phyloP scores from a whole-genome alignment of 2,113 vertebrate genomes.

The Calonectris borealis region DNA sequence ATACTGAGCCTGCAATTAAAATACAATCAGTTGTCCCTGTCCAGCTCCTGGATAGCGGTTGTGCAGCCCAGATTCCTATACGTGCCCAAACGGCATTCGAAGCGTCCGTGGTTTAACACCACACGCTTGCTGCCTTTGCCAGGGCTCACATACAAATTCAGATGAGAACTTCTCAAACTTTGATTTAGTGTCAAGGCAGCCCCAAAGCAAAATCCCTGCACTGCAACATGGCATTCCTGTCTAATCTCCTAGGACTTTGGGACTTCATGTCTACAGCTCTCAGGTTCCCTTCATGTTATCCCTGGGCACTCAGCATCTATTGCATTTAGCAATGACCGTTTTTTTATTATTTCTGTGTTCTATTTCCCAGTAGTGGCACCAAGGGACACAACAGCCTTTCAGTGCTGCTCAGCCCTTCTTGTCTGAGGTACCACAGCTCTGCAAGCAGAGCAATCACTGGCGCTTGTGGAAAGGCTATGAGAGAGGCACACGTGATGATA shows the following conservation, averaged over 20 bases:
- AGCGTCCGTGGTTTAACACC: fast-evolving
- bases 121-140: neutral
- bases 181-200: neutral
- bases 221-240: neutral
- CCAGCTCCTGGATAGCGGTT: conserved; percentile 61
- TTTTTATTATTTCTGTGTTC: neutral
- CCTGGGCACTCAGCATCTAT: neutral
- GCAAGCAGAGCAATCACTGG: neutral
- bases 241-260: neutral
- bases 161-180: neutral
- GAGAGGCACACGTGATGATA: fast-evolving
- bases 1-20: conserved; percentile 39
- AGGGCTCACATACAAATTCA: fast-evolving
- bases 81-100: neutral
- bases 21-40: conserved; percentile 51
- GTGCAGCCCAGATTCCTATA: neutral
- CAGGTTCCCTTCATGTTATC: neutral
- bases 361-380: neutral
- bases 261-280: neutral
- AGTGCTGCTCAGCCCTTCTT: neutral
- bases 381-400: neutral
- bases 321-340: neutral
- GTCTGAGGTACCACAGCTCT: neutral
- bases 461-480: neutral
- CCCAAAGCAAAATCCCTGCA: neutral